phyloP scores from a whole-genome alignment of 2,113 vertebrate species.

The Tachuris rubrigastra region DNA sequence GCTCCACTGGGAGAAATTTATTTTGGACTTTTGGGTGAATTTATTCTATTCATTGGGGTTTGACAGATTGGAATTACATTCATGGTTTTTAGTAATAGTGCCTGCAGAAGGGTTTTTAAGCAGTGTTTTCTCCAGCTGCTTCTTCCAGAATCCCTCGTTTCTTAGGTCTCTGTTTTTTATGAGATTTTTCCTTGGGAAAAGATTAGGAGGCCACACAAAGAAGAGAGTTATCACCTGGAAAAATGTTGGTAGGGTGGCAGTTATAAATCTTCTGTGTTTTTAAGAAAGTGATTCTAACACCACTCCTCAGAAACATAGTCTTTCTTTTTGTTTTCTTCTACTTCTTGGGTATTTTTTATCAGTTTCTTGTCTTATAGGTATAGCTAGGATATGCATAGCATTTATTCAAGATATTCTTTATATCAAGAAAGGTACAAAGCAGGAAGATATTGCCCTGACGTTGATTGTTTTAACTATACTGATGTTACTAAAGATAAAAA shows the following conservation, averaged over 20 bases:
- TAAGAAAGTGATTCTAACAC: background rate
- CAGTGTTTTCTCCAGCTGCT: background rate
- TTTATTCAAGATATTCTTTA: background rate
- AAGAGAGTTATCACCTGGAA: background rate
- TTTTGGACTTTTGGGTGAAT: background rate
- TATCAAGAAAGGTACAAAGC: background rate
- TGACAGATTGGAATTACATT: background rate
- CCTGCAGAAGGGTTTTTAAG: background rate
- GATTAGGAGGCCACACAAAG: background rate
- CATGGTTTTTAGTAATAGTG: background rate
- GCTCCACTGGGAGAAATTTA: background rate
- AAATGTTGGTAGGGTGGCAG: background rate
- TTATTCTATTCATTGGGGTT: background rate
- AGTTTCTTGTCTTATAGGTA: background rate
- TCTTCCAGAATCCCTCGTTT: background rate
- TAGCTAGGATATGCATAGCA: background rate
- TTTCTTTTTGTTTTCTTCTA: background rate
- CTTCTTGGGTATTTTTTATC: background rate
- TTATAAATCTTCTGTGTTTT: background rate
- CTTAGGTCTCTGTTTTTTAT: background rate
- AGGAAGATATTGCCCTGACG: background rate
- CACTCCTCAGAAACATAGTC: background rate
- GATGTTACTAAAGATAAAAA: rapidly evolving
- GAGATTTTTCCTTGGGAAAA: background rate
- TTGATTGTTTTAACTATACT: background rate